Base-by-base conservation (phyloP, 2,797 vertebrate genomes). In the Octomys mimax region DNA sequence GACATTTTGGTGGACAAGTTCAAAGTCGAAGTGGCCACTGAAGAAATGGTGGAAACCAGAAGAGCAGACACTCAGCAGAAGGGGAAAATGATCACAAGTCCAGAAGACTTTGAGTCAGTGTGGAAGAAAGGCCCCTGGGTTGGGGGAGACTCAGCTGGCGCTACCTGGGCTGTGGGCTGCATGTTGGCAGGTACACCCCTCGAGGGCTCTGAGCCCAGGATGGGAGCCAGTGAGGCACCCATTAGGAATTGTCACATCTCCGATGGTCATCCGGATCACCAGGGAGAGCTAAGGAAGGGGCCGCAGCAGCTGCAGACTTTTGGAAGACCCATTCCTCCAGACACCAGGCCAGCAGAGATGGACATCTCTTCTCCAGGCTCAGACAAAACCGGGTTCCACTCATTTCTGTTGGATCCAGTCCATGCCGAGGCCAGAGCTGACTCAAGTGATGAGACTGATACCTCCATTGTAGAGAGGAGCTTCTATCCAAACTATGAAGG, bases 11-110 rank as follows among this genome's bases (percentile, higher is more conserved):
- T 98, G 97, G 98, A 98, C 96, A 98, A 97, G 98, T 95, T 97
- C 97, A 98, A 98, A 96, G 97, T 98, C 10, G 36, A 90, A 96
- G 78, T 98, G 96, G 98, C 98, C 96, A 98, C 94, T 61, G 98
- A 98, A 97, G 98, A 98, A 84, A 91, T 95, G 0, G 95, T 93
- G 89, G 94, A 96, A 95, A 77, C 92, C 91, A 89, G 96, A 94
- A 95, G 95, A 82, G 33, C 87, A 86, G 96, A 97, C 11, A 92
- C 86, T 1, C 82, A 14, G 79, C 98, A 61, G 5, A 98, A 52
- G 98, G 97, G 98, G 70, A 98, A 97, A 95, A 98, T 98, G 98
- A 98, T 98, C 0, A 98, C 98, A 68, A 98, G 98, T 91, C 98
- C 98, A 0, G 98, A 99, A 96, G 98, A 98, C 96, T 98, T 98